Evolutionary conservation across 2,113 vertebrate species (phyloP).

Genomic region (Oenanthe melanoleuca): DNA sequence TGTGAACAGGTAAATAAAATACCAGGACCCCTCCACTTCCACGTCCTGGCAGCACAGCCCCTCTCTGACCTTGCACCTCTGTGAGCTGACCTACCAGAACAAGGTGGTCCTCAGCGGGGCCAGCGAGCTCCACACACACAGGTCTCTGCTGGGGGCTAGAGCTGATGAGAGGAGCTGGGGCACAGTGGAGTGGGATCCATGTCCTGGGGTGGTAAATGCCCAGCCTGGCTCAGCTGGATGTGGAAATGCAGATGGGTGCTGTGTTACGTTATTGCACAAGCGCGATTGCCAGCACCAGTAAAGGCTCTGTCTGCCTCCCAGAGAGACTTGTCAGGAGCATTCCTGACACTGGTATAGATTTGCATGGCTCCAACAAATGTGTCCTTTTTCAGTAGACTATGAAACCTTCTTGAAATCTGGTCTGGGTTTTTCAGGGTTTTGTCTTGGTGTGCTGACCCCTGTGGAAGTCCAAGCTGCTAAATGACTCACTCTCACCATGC

Average conservation of each 20-base stretch:
- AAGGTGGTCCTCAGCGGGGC: rapidly evolving
- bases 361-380: neutral
- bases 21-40: neutral
- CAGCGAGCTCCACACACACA: rapidly evolving
- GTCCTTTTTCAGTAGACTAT: slow-evolving; percentile 18
- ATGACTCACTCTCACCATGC: neutral
- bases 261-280: neutral
- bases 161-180: neutral
- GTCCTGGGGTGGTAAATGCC: neutral
- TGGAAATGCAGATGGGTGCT: rapidly evolving
- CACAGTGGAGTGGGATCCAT: neutral
- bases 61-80: neutral
- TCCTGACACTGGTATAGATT: neutral
- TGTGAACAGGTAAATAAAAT: neutral
- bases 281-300: rapidly evolving
- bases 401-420: slow-evolving; percentile 5
- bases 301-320: neutral
- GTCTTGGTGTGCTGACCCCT: neutral
- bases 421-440: neutral
- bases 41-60: rapidly evolving
- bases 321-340: neutral
- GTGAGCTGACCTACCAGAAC: neutral
- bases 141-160: neutral
- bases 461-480: neutral
- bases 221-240: neutral